Base-by-base conservation (phyloP, 2,888 invertebrate genomes). In the Sphaerophoria taeniata region DNA sequence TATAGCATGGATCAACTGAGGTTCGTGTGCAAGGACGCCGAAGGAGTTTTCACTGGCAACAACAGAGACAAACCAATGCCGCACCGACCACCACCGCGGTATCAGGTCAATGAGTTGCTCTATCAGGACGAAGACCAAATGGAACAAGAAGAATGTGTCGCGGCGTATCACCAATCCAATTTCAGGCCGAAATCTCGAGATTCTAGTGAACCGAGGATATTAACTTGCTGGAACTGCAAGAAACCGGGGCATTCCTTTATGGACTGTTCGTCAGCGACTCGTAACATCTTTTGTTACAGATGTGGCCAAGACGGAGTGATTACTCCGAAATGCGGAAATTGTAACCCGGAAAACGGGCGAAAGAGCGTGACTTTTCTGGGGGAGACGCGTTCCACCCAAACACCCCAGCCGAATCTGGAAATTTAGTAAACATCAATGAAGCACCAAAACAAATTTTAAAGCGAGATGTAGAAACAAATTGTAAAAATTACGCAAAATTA, bases 311-410 rank as follows among this genome's bases (percentile, higher is more conserved):
- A 47, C 7, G 47, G 47, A 3, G 47, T 47, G 9, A 47, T 47
- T 47, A n/a, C 47, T 2, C 47, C 47, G n/a, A 47, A 47, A 47
- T 47, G 47, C 14, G 3, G 3, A 3, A 47, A 2, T 2, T 47
- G n/a, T 47, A 6, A 47, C 14, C 47, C 47, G 34, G 55, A 55
- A 55, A 55, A 55, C 55, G 33, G 55, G 0, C 5, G 33, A 14
- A 43, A 7, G 55, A 55, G 34, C 55, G 34, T 34, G 55, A 55
- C n/a, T 0, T 33, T 14, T n/a, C 0, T 6, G 33, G 55, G 33
- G 55, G 53, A 55, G n/a, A n/a, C 55, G 55, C 34, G 56, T 56
- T 56, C 36, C n/a, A 36, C 56, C 3, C 56, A 56, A 12, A 56
- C 14, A 34, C 34, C 34, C 56, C 55, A 55, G n/a, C 3, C 4